Conservation (phyloP, 2,888 invertebrate genomes). For the Octodonta nipae region DNA sequence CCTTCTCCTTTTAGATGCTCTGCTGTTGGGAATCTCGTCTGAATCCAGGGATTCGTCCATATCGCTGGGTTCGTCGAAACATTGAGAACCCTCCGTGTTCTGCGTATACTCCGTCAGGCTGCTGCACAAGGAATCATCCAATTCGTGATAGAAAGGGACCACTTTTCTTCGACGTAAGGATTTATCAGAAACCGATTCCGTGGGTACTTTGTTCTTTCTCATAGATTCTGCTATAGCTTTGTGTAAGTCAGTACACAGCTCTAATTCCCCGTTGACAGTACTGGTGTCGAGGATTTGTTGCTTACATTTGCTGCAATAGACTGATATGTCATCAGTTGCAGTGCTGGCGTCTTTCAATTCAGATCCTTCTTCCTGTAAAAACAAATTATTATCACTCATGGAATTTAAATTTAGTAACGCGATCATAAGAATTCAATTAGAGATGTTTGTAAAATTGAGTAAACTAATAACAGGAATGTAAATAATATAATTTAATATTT, state of each 20-base stretch:
- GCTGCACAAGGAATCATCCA: constrained; percentile 29
- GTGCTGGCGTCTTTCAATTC: constrained; percentile 20
- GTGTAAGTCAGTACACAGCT: constrained; percentile 24
- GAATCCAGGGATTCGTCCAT: constrained; percentile 15
- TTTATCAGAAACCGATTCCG: constrained; percentile 18
- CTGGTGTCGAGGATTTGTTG: constrained; percentile 21
- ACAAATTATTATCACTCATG: too few relatives aligned
- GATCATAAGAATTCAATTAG: too few relatives aligned
- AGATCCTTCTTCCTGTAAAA: constrained; percentile 15
- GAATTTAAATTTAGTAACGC: too few relatives aligned
- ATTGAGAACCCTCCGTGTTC: constrained; percentile 24
- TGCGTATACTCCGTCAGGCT: constrained; percentile 25
- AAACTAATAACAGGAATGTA: too few relatives aligned
- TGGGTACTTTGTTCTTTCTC: constrained; percentile 21
- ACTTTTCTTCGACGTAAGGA: constrained; percentile 19
- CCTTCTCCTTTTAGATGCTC: constrained; percentile 7
- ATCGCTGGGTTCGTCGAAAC: constrained; percentile 24
- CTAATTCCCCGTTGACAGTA: constrained; percentile 24
- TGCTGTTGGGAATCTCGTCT: constrained; percentile 9
- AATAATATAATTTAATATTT: too few relatives aligned
- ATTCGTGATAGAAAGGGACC: constrained; percentile 25
- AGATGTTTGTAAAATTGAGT: too few relatives aligned
- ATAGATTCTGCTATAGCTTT: constrained; percentile 26
- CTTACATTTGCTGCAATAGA: constrained; percentile 23
- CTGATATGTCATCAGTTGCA: constrained; percentile 24